phyloP scores from a whole-genome alignment of 2,888 invertebrate genomes.

The Exephanes ischioxanthus region DNA sequence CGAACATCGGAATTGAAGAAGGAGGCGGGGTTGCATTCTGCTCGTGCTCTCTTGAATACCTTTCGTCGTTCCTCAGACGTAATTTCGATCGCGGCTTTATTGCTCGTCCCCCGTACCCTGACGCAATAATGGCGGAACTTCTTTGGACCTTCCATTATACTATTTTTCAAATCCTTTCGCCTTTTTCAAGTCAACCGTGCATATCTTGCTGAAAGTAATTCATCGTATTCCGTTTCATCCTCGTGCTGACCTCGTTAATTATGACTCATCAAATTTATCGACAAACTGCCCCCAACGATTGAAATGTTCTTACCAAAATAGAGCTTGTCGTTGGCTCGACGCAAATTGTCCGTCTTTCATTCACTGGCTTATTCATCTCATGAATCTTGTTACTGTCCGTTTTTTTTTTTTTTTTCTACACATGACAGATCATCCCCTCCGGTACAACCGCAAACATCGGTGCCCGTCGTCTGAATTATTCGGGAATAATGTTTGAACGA shows the following conservation, averaged over 20 bases:
- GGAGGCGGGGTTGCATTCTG: conserved; percentile 64
- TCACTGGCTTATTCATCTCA: conserved; percentile 31
- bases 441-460: conserved; percentile 21
- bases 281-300: neutral
- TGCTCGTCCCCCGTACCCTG: conserved; percentile 55
- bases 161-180: conserved; percentile 36
- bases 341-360: neutral
- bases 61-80: conserved; percentile 72
- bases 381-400: neutral
- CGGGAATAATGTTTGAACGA: conserved; percentile 36
- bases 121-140: conserved; percentile 62
- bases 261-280: neutral
- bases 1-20: conserved; percentile 71
- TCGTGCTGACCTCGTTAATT: neutral
- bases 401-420: conserved; percentile 12
- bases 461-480: conserved; percentile 2
- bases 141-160: conserved; percentile 51
- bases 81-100: conserved; percentile 73
- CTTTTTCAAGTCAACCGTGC: conserved; percentile 46
- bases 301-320: neutral
- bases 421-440: conserved; percentile 1
- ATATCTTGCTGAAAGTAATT: conserved; percentile 8
- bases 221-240: neutral
- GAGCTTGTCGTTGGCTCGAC: neutral
- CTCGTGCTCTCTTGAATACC: conserved; percentile 68